Percentiles rank a stretch among this genome's conserved stretches.
phyloP scores from a whole-genome alignment of 2,888 invertebrate genomes.

The Stenolophus ochropezus region DNA sequence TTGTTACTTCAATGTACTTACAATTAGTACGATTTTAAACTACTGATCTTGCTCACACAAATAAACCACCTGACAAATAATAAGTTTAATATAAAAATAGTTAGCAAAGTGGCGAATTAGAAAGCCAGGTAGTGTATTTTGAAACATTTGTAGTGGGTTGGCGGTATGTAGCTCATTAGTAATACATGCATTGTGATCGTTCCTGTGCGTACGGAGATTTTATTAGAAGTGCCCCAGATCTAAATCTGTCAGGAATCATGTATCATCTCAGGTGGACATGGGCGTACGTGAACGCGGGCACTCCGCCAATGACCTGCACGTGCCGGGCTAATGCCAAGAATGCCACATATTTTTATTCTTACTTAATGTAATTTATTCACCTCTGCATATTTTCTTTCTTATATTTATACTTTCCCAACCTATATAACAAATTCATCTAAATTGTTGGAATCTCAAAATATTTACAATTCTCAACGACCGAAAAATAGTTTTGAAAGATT shows the following conservation, averaged over 20 bases:
- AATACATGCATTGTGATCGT: neutral
- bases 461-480: no score
- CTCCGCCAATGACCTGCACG: neutral
- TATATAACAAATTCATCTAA: no score
- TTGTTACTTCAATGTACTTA: no score
- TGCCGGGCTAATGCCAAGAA: constrained; percentile 4
- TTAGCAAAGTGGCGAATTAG: no score
- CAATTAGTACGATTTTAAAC: no score
- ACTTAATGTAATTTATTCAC: constrained; percentile 7
- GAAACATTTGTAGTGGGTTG: neutral
- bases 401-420: neutral
- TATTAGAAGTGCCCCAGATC: constrained; percentile 26
- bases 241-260: constrained; percentile 26
- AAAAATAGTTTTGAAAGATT: no score
- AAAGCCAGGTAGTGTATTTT: no score
- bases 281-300: constrained; percentile 15
- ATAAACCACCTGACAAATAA: no score
- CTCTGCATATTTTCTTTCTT: neutral
- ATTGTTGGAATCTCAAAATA: no score
- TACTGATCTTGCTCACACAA: no score
- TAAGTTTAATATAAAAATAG: no score
- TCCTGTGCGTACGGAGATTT: constrained; percentile 11
- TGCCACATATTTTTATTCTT: constrained; percentile 17
- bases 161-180: neutral
- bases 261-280: neutral